phyloP scores from a whole-genome alignment of 1,140 invertebrate species.

The Scaptomyza graminum region DNA sequence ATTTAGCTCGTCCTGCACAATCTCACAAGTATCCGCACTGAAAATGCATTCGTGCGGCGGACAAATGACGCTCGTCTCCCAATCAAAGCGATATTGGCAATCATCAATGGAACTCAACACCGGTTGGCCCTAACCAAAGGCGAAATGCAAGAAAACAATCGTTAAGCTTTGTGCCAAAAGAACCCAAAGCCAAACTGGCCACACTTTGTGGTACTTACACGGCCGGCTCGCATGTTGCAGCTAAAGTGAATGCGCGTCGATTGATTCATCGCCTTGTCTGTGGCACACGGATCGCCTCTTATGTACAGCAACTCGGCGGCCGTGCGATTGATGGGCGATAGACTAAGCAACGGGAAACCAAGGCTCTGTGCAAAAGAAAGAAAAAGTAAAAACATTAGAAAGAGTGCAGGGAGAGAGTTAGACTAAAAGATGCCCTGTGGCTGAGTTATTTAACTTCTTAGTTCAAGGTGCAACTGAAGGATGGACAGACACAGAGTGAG shows the following conservation, averaged over 20 bases:
- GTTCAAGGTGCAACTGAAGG: not conserved
- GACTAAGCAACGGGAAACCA: constrained; percentile 83
- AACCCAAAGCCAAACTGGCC: constrained; percentile 2
- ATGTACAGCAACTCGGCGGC: constrained; percentile 82
- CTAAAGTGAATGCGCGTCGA: constrained; percentile 84
- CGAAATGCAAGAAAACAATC: constrained; percentile 32
- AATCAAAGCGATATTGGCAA: constrained; percentile 84
- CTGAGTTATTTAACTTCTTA: too few relatives aligned
- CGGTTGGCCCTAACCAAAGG: constrained; percentile 77
- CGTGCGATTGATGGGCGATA: constrained; percentile 71
- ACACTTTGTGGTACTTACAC: constrained; percentile 75
- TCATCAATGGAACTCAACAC: constrained; percentile 77
- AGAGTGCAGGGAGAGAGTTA: not conserved
- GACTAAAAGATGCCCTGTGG: not conserved
- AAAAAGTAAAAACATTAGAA: not conserved
- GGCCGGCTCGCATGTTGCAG: constrained; percentile 81
- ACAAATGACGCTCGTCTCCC: constrained; percentile 85
- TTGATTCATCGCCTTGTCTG: constrained; percentile 74
- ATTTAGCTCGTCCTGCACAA: constrained; percentile 68
- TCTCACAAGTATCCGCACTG: constrained; percentile 65
- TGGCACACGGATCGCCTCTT: constrained; percentile 83
- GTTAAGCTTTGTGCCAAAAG: not conserved
- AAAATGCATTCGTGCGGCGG: constrained; percentile 72
- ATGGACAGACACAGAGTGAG: not conserved
- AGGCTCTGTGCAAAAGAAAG: constrained; percentile 79